A percentile compares a stretch with the other conserved stretches of the same genome.
Conservation (phyloP, 2,113 vertebrate species). For the Cygnus atratus region DNA sequence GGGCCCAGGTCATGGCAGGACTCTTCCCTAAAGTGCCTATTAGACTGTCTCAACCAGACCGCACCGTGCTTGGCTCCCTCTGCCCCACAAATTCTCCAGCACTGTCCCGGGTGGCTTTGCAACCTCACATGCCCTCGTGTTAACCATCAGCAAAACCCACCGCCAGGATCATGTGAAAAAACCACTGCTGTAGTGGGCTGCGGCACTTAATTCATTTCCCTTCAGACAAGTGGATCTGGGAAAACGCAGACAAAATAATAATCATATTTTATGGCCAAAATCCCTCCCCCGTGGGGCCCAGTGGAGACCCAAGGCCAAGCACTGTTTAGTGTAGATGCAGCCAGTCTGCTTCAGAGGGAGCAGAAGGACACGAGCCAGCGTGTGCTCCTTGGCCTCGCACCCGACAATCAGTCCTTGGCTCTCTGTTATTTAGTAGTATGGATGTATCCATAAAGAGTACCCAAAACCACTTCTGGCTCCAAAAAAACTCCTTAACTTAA, state of each 20-base stretch:
- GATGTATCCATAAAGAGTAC: neutral
- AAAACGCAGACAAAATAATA: conserved; percentile 4
- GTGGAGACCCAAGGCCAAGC: neutral
- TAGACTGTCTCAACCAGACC: neutral
- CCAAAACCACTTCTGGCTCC: neutral
- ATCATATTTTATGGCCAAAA: neutral
- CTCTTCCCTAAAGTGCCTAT: neutral
- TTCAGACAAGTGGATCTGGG: neutral
- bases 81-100: neutral
- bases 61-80: fast-evolving
- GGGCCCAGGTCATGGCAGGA: neutral
- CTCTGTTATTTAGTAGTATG: neutral
- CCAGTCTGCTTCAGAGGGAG: neutral
- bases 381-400: neutral
- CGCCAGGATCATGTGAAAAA: neutral
- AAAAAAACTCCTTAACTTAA: neutral
- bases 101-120: neutral
- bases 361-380: neutral
- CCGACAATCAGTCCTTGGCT: neutral
- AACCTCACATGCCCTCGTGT: neutral
- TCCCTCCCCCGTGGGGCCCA: neutral
- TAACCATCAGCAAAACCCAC: neutral
- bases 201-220: neutral
- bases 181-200: neutral
- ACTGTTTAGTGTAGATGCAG: neutral